phyloP scores from a whole-genome alignment of 2,888 invertebrate genomes.

The Chironomus tentans region DNA sequence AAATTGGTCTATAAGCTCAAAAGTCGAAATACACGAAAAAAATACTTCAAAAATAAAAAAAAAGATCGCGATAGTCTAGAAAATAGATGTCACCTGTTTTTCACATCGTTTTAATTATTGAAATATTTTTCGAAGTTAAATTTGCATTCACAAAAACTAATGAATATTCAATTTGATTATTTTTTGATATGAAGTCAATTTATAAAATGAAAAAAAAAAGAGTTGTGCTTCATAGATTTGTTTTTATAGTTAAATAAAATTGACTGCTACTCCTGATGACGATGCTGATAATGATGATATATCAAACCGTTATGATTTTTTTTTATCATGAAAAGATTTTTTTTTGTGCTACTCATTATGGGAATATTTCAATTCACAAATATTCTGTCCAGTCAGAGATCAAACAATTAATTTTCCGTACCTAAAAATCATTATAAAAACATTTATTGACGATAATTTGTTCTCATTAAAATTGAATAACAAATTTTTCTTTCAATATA shows the following conservation, averaged over 20 bases:
- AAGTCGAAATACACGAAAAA: not conserved
- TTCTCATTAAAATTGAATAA: not conserved
- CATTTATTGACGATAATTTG: not conserved
- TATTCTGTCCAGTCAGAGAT: not conserved
- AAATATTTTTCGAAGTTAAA: constrained; percentile 23
- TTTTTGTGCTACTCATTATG: no score
- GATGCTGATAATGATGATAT: not conserved
- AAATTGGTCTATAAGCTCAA: constrained; percentile 13
- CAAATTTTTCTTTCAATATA: not conserved
- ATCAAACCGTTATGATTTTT: not conserved
- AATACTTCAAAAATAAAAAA: no score
- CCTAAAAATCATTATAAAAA: not conserved
- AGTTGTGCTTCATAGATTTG: not conserved
- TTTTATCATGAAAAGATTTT: not conserved
- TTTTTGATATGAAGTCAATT: constrained; percentile 14
- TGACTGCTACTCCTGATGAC: not conserved
- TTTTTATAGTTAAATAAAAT: no score
- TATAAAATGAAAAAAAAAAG: not conserved
- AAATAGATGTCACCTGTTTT: constrained; percentile 28
- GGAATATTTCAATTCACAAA: not conserved
- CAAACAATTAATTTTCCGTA: no score
- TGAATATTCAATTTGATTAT: constrained; percentile 25
- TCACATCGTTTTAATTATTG: constrained; percentile 24
- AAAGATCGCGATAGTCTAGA: constrained; percentile 14
- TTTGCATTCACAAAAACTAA: constrained; percentile 17